Conservation (phyloP, 2,888 invertebrate genomes). For the Drosophila mimetica region DNA sequence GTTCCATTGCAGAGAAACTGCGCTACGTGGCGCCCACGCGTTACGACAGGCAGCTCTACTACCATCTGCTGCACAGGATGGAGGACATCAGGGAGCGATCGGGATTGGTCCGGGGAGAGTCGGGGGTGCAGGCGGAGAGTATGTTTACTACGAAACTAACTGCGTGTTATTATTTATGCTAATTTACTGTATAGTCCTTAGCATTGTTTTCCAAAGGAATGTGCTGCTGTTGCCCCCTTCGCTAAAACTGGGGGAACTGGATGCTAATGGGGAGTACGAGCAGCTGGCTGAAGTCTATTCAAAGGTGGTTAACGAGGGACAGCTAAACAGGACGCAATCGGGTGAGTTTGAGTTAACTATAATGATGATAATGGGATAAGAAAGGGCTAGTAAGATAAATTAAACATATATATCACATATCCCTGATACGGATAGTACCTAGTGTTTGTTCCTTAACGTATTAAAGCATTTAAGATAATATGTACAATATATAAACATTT, state of each 20-base stretch:
- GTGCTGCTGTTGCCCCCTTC: constrained; percentile 61
- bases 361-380: too few relatives aligned
- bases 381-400: too few relatives aligned
- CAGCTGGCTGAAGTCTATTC: constrained; percentile 65
- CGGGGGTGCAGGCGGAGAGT: constrained; percentile 48
- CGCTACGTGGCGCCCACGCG: constrained; percentile 74
- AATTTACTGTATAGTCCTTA: constrained; percentile 59
- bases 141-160: constrained; percentile 9
- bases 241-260: constrained; percentile 65
- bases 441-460: too few relatives aligned
- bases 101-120: constrained; percentile 1
- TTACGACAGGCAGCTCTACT: constrained; percentile 73
- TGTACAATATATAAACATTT: too few relatives aligned
- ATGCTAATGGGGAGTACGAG: constrained; percentile 74
- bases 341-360: constrained; percentile 34
- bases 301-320: constrained; percentile 58
- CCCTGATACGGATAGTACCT: too few relatives aligned
- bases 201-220: constrained; percentile 71
- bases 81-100: constrained; percentile 38
- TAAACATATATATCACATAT: too few relatives aligned
- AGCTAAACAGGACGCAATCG: constrained; percentile 67
- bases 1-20: constrained; percentile 66
- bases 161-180: constrained; percentile 2
- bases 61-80: constrained; percentile 68
- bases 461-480: too few relatives aligned